These are phyloP conservation scores for Stylophora pistillata DNA, from an alignment of 64 coral and sea anemone genomes.

Conservation along the genomic window DNA sequence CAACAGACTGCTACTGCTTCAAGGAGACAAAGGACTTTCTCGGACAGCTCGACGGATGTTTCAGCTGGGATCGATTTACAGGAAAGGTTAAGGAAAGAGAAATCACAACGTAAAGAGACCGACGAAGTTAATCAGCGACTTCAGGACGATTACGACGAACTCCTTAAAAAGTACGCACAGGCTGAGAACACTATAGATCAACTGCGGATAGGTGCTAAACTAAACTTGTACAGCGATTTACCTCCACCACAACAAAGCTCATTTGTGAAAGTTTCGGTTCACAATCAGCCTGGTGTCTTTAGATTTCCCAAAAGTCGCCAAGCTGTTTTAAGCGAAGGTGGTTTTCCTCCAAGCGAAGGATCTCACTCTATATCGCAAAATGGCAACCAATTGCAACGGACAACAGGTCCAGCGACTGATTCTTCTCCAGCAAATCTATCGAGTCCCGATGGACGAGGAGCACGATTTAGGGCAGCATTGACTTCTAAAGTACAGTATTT, in stretches of 20 bases:
- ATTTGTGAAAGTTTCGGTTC: conserved; percentile 54
- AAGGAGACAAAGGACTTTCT: conserved; percentile 47
- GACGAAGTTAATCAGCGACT: conserved; percentile 73
- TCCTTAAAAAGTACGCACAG: conserved; percentile 86
- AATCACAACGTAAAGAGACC: conserved; percentile 52
- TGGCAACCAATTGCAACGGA: conserved; percentile 55
- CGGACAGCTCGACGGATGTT: conserved; percentile 70
- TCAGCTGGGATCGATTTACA: conserved; percentile 63
- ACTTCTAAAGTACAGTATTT: conserved; percentile 80
- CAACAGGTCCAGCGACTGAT: conserved; percentile 35
- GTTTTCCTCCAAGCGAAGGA: background rate
- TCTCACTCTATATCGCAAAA: conserved; percentile 3
- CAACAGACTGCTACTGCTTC: conserved; percentile 58
- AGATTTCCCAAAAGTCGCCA: conserved; percentile 67
- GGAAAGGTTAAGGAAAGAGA: conserved; percentile 58
- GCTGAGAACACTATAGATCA: conserved; percentile 97
- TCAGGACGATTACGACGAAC: conserved; percentile 87
- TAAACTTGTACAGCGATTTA: conserved; percentile 93
- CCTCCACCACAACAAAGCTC: conserved; percentile 87
- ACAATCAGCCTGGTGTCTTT: conserved; percentile 79
- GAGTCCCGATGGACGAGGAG: conserved; percentile 60
- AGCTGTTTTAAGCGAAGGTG: conserved; percentile 65
- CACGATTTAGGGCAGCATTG: conserved; percentile 72
- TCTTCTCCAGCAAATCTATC: conserved; percentile 46
- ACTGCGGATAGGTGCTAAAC: conserved; percentile 86